These are phyloP conservation scores for Trachymyrmex cornetzi DNA, from an alignment of 1,140 invertebrate genomes.

Conservation along the genomic window DNA sequence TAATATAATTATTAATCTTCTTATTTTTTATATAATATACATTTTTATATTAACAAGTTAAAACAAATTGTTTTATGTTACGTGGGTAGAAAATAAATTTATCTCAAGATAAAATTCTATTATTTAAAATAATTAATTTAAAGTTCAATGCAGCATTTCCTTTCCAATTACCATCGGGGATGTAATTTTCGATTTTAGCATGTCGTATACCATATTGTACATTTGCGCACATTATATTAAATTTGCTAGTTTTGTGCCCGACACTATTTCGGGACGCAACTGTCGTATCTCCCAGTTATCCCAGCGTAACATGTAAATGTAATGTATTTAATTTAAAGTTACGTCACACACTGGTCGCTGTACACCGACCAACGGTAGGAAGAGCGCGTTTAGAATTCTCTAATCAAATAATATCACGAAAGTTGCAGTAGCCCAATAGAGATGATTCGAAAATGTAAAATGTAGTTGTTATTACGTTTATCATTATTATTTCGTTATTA, in stretches of 20 bases:
- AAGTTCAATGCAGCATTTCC: background rate
- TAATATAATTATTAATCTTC: no score
- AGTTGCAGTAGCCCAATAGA: background rate
- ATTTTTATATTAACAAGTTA: background rate
- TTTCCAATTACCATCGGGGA: background rate
- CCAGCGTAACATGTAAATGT: slow-evolving; percentile 5
- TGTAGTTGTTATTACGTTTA: slow-evolving; percentile 32
- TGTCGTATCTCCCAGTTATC: slow-evolving; percentile 9
- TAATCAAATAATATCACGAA: slow-evolving; percentile 45
- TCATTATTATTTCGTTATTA: slow-evolving; percentile 25
- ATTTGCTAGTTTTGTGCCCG: slow-evolving; percentile 26
- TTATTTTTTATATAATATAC: background rate
- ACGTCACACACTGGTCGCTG: background rate
- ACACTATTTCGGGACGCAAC: slow-evolving; percentile 11
- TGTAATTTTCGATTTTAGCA: slow-evolving; percentile 12
- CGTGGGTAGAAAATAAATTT: background rate
- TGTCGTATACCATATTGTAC: no score
- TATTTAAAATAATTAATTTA: slow-evolving; percentile 25
- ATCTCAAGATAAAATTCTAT: background rate
- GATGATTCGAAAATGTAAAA: slow-evolving; percentile 1
- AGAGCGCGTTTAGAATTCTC: slow-evolving; percentile 6
- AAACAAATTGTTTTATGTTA: background rate
- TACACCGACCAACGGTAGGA: background rate
- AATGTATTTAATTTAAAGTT: slow-evolving; percentile 51
- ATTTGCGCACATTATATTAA: background rate